Conservation (phyloP, 2,113 vertebrate genomes). For the Rostratula benghalensis region DNA sequence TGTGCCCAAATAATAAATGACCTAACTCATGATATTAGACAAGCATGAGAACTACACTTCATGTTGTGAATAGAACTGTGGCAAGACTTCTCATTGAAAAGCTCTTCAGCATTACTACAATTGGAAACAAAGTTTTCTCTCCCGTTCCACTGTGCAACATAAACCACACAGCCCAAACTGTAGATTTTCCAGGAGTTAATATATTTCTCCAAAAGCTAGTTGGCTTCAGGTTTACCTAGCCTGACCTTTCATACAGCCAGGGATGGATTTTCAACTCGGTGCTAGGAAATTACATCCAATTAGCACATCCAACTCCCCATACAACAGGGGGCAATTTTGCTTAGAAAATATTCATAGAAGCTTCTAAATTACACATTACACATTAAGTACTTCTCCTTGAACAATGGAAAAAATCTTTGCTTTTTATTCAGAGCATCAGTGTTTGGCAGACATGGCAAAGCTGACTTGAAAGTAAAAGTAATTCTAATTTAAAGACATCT, state of each 20-base stretch:
- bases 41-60: not conserved
- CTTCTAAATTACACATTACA: not conserved
- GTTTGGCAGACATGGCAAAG: not conserved
- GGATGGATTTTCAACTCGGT: not conserved
- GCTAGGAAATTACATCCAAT: not conserved
- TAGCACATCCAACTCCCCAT: not conserved
- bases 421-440: not conserved
- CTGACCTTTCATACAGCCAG: not conserved
- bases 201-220: not conserved
- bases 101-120: not conserved
- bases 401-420: not conserved
- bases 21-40: not conserved
- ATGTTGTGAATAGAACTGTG: not conserved
- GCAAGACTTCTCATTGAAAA: not conserved
- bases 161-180: not conserved
- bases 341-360: not conserved
- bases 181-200: not conserved
- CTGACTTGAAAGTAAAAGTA: not conserved
- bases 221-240: not conserved
- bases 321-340: not conserved
- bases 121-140: not conserved
- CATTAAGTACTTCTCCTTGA: not conserved
- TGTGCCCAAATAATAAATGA: not conserved
- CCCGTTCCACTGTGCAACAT: not conserved
- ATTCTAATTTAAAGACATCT: not conserved